These are phyloP conservation scores for Campoletis raptor DNA, from an alignment of 2,888 invertebrate species.

Conservation along the genomic window DNA sequence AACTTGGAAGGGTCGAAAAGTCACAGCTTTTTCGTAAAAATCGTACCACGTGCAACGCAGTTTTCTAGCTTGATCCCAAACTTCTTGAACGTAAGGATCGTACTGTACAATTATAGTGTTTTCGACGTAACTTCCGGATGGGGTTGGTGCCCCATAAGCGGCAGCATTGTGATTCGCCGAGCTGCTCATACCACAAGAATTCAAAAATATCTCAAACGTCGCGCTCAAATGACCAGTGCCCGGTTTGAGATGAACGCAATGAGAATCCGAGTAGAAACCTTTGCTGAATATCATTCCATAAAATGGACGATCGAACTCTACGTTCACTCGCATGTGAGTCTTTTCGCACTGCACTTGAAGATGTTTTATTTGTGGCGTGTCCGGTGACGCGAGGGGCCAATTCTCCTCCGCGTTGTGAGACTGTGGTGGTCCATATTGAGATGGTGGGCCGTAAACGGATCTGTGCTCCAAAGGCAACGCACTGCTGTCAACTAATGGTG, in stretches of 20 bases:
- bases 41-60: slow-evolving; percentile 98
- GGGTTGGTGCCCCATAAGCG: slow-evolving; percentile 94
- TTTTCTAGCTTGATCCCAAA: slow-evolving; percentile 97
- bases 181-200: slow-evolving; percentile 97
- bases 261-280: slow-evolving; percentile 96
- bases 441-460: slow-evolving; percentile 88
- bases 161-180: slow-evolving; percentile 96
- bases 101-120: slow-evolving; percentile 98
- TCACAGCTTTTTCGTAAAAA: slow-evolving; percentile 97
- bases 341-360: slow-evolving; percentile 98
- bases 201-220: slow-evolving; percentile 96
- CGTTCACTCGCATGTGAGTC: slow-evolving; percentile 97
- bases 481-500: slow-evolving; percentile 92
- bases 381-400: slow-evolving; percentile 95
- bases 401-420: slow-evolving; percentile 89
- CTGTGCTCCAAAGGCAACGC: slow-evolving; percentile 93
- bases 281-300: slow-evolving; percentile 98
- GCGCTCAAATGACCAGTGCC: slow-evolving; percentile 96
- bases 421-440: slow-evolving; percentile 86
- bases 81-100: slow-evolving; percentile 97
- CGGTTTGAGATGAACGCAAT: slow-evolving; percentile 96
- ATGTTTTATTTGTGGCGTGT: slow-evolving; percentile 97
- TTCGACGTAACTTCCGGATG: slow-evolving; percentile 97
- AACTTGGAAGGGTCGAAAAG: slow-evolving; percentile 97
- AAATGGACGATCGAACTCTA: slow-evolving; percentile 97